Evolutionary conservation across 2,113 vertebrate species (phyloP), one percentile per base, ranked within the genome.

Genomic region (Polypterus bichir): DNA sequence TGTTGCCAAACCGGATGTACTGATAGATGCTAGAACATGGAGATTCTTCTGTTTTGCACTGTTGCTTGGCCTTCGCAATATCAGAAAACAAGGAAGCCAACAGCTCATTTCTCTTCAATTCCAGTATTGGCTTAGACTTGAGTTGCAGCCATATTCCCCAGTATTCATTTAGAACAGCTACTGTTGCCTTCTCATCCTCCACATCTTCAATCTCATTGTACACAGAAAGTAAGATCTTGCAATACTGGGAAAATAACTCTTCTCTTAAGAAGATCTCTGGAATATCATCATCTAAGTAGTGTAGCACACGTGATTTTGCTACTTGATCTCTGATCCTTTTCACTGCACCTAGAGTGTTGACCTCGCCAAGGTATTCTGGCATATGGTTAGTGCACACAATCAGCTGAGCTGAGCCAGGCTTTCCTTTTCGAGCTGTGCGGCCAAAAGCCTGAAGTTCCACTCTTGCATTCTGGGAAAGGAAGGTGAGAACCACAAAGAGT

Each of bases 371-470:
- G 6, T 3, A 6, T 5, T 62, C 11, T 48, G 72, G 6, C 7
- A 79, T 61, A 59, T 82, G 75, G 2, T 3, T 57, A 9, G 8
- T 49, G 45, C 74, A 82, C 62, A 80, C 55, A 4, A 81, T 68
- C 60, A 82, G 69, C 11, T 79, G 80, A 57, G 79, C 76, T 27
- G 74, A 76, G 3, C 80, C 81, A 59, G 80, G 77, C 55, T 68
- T 70, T 56, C 82, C 80, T 76, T 81, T 72, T 48, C 79, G 70
- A 5, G 73, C 79, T 2, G 79, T 79, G 8, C 79, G 74, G 1
- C 81, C 77, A 67, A 81, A 83, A 1, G 75, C 76, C 61, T 85
- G 82, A 0, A 70, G 65, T 65, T 85, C 80, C 2, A 83, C 78
- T 44, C 73, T 69, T 27, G 66, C 60, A 2, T 84, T 84, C 11